A percentile compares a stretch with the other conserved stretches of the same genome.
phyloP scores from a whole-genome alignment of 2,797 vertebrate genomes.

The Chaetodon trifasciatus region DNA sequence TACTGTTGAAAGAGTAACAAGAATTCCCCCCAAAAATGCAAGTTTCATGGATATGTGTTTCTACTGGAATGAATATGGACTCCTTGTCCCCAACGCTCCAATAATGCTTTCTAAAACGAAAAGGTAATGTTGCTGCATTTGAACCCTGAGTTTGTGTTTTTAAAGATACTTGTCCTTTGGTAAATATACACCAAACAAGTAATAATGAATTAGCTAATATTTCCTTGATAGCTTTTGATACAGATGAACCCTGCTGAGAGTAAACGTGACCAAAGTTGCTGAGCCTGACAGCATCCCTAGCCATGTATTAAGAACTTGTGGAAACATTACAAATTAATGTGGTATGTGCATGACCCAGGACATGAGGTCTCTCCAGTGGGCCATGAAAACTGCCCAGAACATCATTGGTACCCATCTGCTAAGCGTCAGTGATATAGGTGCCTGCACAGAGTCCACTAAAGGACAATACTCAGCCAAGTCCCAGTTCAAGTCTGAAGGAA shows the following conservation, averaged over 20 bases:
- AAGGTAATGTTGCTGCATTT: neutral
- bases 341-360: neutral
- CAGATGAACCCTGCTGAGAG: neutral
- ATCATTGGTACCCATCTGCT: no score
- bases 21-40: neutral
- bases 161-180: neutral
- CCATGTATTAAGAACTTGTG: neutral
- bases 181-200: neutral
- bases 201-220: no score
- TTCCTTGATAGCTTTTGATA: neutral
- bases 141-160: neutral
- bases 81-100: neutral
- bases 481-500: no score
- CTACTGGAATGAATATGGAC: no score
- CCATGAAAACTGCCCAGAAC: no score
- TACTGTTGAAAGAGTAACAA: neutral
- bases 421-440: no score
- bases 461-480: neutral
- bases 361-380: neutral
- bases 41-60: neutral
- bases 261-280: neutral
- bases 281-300: neutral
- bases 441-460: neutral
- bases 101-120: neutral
- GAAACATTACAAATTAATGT: neutral